Evolutionary conservation across 2,888 invertebrate genomes (phyloP).

Genomic region (Odontocerum albicorne): DNA sequence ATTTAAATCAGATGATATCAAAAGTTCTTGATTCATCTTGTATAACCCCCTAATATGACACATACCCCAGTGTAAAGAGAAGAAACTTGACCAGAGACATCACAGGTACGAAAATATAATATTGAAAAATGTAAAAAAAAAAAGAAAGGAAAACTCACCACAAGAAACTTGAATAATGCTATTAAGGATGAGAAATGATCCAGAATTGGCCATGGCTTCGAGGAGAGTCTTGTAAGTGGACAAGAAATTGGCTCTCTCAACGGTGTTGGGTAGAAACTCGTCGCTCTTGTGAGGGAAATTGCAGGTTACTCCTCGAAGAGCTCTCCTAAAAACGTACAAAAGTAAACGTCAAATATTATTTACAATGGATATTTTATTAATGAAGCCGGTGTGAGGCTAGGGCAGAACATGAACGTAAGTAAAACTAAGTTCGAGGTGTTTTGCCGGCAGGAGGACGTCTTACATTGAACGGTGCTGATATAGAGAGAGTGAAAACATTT

Average conservation of each 20-base stretch:
- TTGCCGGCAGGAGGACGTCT: too few species aligned
- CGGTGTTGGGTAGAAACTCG: conserved; percentile 18
- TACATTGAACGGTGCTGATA: too few species aligned
- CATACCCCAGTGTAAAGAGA: too few species aligned
- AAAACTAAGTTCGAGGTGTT: too few species aligned
- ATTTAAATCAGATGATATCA: too few species aligned
- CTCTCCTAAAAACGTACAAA: conserved; percentile 19
- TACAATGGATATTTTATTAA: background rate
- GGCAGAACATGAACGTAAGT: too few species aligned
- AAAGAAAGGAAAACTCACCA: conserved; percentile 8
- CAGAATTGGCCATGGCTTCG: conserved; percentile 32
- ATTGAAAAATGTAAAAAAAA: background rate
- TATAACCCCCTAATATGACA: too few species aligned
- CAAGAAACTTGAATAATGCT: conserved; percentile 18
- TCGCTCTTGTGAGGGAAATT: conserved; percentile 23
- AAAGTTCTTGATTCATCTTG: too few species aligned
- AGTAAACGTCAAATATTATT: background rate
- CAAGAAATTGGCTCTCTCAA: conserved; percentile 18
- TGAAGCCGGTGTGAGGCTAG: too few species aligned
- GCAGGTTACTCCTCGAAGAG: conserved; percentile 5
- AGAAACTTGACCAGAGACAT: background rate
- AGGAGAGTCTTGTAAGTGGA: conserved; percentile 20
- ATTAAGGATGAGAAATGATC: conserved; percentile 26
- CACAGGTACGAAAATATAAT: background rate
- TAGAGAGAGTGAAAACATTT: too few species aligned